Evolutionary conservation across 2,113 vertebrate genomes (phyloP), one percentile per base, ranked within the genome.

Genomic region (Trogon surrucura): DNA sequence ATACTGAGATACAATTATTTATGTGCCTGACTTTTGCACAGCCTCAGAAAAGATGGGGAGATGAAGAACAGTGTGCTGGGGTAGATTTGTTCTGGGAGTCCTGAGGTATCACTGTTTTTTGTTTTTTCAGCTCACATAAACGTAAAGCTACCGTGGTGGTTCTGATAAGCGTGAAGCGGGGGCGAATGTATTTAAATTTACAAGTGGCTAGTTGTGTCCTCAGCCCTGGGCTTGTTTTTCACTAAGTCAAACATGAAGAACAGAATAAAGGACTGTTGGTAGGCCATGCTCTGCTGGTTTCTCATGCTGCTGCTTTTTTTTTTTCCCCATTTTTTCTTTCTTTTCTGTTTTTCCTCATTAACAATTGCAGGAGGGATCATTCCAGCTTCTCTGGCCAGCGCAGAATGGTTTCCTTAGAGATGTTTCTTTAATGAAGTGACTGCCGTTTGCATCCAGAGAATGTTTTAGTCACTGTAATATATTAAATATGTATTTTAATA

Each of bases 271-370:
- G 17, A 20, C 13, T 41, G 19, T 47, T 48, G 57, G 47, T 75
- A 47, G 50, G 50, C 25, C 48, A 36, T 54, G 45, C 27, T 85
- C 36, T 86, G 45, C 53, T 87, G 27, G 29, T 58, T 96, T 84
- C 58, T 82, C 11, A 5, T 56, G 14, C 34, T 80, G 25, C 44
- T 93, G 11, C 18, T 34, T 75, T 74, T 20, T 27, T 34, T 11
- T 12, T 9, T 17, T 7, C 8, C 7, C 12, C n/a, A 20, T 32
- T 11, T 6, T 1, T 6, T 32, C 61, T 45, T 5, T 9, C 5
- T 17, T 13, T 41, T 23, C 4, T 4, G 25, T 70, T 71, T 51
- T 16, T 2, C 25, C 7, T 21, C 16, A 14, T 70, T 67, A 51
- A 34, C n/a, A 89, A 9, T 21, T 78, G 47, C 36, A 61, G 53